Base-by-base conservation (phyloP, 2,888 invertebrate species). In the Cecidostiba fungosa region DNA sequence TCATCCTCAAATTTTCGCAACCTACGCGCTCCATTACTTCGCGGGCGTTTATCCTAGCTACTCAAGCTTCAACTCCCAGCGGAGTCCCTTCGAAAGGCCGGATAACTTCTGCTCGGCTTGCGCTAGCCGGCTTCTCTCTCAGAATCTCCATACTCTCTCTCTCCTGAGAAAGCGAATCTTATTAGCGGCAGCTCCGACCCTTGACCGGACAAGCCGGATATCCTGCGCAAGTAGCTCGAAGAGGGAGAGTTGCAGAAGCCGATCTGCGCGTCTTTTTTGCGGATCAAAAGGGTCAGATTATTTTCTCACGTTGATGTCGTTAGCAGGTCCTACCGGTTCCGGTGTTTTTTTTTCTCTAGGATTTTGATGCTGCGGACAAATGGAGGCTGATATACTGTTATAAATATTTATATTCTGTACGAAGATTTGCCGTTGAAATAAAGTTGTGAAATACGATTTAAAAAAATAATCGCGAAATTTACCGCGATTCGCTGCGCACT, bases 251-350 rank as follows among this genome's bases (percentile, higher is more conserved):
- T 32, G 47, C 5, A 14, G 8, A 6, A 77, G 66, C 29, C 62
- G 59, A 59, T 77, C 19, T 59, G 50, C 77, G 39, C 32, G 12
- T n/a, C 36, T 29, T 50, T 79, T 54, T 36, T 54, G 6, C 0
- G 14, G 36, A 39, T 76, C 62, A 0, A 16, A n/a, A 59, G n/a
- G 54, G n/a, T 59, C 54, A n/a, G 19, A 70, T 16, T 82, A 70
- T 16, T 82, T 79, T 86, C 85, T 86, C 83, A 86, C 82, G 83
- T 77, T 83, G 43, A 12, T 36, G 50, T 50, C 47, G 23, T 82
- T 73, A 82, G 59, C 77, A 14, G 36, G 73, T 79, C 47, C 8
- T 76, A 83, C 79, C 26, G 79, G 76, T 86, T 86, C 16, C 0
- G 32, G 29, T 70, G 23, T 70, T 12, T 36, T 62, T 73, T 8